Conservation (phyloP, 2,888 invertebrate genomes). For the Congeria kusceri region DNA sequence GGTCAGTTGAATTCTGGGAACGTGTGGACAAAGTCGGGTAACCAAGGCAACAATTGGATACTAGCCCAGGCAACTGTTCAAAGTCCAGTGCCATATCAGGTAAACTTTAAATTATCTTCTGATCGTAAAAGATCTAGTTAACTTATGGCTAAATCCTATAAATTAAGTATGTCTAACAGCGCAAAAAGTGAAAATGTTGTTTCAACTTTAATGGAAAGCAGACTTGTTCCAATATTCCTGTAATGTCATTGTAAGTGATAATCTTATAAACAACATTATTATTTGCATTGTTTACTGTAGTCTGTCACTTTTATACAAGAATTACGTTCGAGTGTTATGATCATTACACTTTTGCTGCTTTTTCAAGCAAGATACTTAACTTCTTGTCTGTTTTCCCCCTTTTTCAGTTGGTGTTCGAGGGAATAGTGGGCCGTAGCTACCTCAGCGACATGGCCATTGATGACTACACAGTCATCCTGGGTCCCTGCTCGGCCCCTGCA, state of each 20-base stretch:
- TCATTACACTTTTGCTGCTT: no score
- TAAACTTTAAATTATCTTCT: slow-evolving; percentile 21
- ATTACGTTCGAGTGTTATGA: no score
- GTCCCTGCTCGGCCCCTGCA: slow-evolving; percentile 72
- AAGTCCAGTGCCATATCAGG: slow-evolving; percentile 69
- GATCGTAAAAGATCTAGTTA: not conserved
- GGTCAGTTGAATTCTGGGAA: slow-evolving; percentile 51
- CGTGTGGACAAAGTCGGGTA: slow-evolving; percentile 69
- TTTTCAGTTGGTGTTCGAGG: slow-evolving; percentile 76
- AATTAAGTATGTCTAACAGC: no score
- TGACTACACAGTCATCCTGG: slow-evolving; percentile 74
- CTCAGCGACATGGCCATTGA: slow-evolving; percentile 80
- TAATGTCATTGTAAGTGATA: no score
- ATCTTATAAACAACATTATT: no score
- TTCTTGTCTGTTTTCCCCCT: not conserved
- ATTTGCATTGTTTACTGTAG: no score
- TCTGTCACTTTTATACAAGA: no score
- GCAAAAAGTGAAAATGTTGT: no score
- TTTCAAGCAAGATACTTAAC: no score
- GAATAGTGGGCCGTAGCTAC: slow-evolving; percentile 62
- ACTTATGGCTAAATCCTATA: not conserved
- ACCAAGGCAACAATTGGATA: slow-evolving; percentile 80
- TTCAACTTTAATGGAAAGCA: no score
- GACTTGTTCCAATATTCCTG: no score
- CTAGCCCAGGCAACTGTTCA: slow-evolving; percentile 72